Base-by-base conservation (phyloP, 2,888 invertebrate species). In the Calliphora vomitoria region DNA sequence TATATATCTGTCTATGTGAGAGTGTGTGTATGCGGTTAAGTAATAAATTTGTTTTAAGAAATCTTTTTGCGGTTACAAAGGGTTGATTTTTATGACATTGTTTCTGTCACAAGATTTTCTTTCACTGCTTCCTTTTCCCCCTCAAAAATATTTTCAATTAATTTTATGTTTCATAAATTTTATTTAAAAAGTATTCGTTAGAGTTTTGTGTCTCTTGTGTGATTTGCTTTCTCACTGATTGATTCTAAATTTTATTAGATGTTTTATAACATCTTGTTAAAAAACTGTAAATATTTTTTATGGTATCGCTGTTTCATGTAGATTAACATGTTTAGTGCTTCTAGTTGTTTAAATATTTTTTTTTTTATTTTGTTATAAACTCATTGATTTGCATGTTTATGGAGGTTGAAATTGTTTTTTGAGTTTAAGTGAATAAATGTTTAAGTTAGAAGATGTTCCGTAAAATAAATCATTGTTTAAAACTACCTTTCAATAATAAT, bases 41-140 rank as follows among this genome's bases (percentile, higher is more conserved):
- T 82, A 74, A 82, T 87, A 87, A 87, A 87, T 79, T 74, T 81
- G 55, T 81, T 78, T 81, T 31, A 25, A 66, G 50, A 76, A 81
- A 81, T 64, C 60, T 60, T 84, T 86, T 74, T 87, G 84, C 13
- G 87, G 82, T 75, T 85, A 50, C 35, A 58, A 79, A 74, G 81
- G 87, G 76, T 84, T 72, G 58, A 78, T 82, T 82, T 82, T 79
- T 86, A 78, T 79, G 72, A 68, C 69, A 85, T 75, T 80, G 74
- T 85, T 78, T 69, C 58, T 69, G 6, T 66, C 18, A 53, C 18
- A 31, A 62, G 55, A 35, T 78, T 55, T 79, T 74, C 13, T 15
- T 58, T 25, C 13, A 11, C 64, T 11, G 10, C 15, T 18, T 58
- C 15, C n/a, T 76, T 75, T 79, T 68, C 44, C 20, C 58, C 62